Evolutionary conservation across 1,140 invertebrate genomes (phyloP), one percentile per base, ranked within the genome.

Genomic region (Tetragonula clypearis): DNA sequence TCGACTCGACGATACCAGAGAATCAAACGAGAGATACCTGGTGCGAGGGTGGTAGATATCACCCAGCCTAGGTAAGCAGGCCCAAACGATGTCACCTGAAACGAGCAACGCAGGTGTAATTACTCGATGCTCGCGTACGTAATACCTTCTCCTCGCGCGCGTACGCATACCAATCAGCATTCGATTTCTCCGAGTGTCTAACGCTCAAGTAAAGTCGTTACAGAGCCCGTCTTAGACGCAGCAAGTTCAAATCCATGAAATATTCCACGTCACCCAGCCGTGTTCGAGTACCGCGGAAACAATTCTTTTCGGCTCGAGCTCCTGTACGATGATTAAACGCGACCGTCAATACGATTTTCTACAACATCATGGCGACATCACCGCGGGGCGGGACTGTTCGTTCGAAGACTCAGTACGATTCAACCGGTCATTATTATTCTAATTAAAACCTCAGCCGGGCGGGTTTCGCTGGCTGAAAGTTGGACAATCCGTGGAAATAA

Each of bases 51-150:
- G 26, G 56, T 17, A 49, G 72, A 26, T 68, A 82, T 76, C n/a
- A 53, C 15, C 11, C 35, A 15, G 1, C 4, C 41, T 26, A 60
- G 41, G 79, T 84, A 79, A 62, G 26, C 66, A 60, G 15, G 19
- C 35, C 55, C 62, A 62, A 77, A 11, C 79, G 56, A 19, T 8
- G 49, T 12, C 26, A 49, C 72, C 66, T n/a, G 56, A 84, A 84
- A 69, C 56, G 82, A 79, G 76, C 75, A 84, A 53, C 82, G 82
- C 71, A 84, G 66, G 56, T 72, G 75, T 53, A 79, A 84, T 84
- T 79, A 79, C 76, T 60, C 56, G 75, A 84, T 84, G 79, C 66
- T 23, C 11, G 11, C 41, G 56, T 58, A 49, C 41, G 41, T 79
- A 71, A 84, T 84, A 79, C 56, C 75, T 41, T 35, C 35, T 72